A percentile compares a stretch with the other conserved stretches of the same genome.
These are phyloP conservation scores for Leucopsar rothschildi DNA, from an alignment of 2,113 vertebrate species.

Conservation along the genomic window DNA sequence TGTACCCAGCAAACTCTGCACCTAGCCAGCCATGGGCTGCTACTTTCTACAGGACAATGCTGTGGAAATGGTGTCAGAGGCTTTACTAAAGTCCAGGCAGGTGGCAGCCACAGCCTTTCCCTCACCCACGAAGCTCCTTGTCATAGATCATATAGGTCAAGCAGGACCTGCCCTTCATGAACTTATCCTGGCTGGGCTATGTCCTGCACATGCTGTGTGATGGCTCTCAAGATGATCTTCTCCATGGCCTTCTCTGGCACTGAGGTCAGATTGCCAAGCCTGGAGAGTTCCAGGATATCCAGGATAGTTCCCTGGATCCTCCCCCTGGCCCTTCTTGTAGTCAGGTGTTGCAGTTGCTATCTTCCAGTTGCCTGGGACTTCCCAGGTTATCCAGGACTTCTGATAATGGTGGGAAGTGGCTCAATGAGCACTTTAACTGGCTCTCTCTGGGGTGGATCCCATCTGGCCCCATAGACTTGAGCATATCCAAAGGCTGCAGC, in stretches of 20 bases:
- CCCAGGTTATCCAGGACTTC: not conserved
- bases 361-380: not conserved
- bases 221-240: not conserved
- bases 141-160: not conserved
- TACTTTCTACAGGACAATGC: not conserved
- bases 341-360: not conserved
- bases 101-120: not conserved
- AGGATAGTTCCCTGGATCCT: not conserved
- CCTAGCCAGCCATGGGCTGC: not conserved
- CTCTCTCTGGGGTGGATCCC: not conserved
- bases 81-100: not conserved
- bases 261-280: rapidly evolving
- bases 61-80: not conserved
- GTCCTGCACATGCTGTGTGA: rapidly evolving
- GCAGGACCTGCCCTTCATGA: not conserved
- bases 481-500: not conserved
- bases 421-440: not conserved
- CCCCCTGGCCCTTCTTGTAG: not conserved
- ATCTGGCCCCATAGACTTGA: not conserved
- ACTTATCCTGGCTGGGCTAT: not conserved
- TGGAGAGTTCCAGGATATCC: no score
- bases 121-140: not conserved
- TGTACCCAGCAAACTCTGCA: not conserved
- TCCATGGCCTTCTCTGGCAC: not conserved
- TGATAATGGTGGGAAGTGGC: not conserved